Base-by-base conservation (phyloP, 2,888 invertebrate species). In the Plagodis dolabraria region DNA sequence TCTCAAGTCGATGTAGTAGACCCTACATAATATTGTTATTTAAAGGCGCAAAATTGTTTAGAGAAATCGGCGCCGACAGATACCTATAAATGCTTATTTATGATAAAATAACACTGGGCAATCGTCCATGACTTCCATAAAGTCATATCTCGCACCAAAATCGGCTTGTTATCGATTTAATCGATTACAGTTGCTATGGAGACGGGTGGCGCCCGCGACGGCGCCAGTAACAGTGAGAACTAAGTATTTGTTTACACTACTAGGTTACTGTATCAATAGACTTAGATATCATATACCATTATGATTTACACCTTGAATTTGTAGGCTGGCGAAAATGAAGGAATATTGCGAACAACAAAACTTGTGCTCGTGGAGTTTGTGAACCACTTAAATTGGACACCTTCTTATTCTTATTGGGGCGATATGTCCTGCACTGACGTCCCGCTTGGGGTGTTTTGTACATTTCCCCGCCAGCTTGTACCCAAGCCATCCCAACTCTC, bases 251-350 rank as follows among this genome's bases (percentile, higher is more conserved):
- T 46, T 58, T 51, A 57, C 53, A 46, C 50, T 52, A 7, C 55
- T 58, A 46, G 63, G 63, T 63, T 53, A 63, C 52, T 56, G 55
- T 63, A 59, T 59, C 59, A 59, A 63, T 56, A 54, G n/a, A 60
- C 49, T 38, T 53, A 52, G 46, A 53, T 56, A 60, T 60, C 56
- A 47, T 22, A 36, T 60, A 38, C 42, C 48, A 45, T 42, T 33
- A 53, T 43, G 35, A 51, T 40, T 62, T 62, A 48, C 60, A 53
- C 57, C 50, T 61, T 53, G 52, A 60, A 53, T 53, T 52, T 49
- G 5, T 36, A 48, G 38, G 2, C 33, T 43, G 40, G 6, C 42
- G 22, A 46, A 57, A n/a, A 36, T n/a, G 1, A 9, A 7, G 5
- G 12, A 47, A 12, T 4, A 46, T 8, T 4, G 5, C 38, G 2